Evolutionary conservation across 2,113 vertebrate species (phyloP), one percentile per base, ranked within the genome.

Genomic region (Gymnobelideus leadbeateri): DNA sequence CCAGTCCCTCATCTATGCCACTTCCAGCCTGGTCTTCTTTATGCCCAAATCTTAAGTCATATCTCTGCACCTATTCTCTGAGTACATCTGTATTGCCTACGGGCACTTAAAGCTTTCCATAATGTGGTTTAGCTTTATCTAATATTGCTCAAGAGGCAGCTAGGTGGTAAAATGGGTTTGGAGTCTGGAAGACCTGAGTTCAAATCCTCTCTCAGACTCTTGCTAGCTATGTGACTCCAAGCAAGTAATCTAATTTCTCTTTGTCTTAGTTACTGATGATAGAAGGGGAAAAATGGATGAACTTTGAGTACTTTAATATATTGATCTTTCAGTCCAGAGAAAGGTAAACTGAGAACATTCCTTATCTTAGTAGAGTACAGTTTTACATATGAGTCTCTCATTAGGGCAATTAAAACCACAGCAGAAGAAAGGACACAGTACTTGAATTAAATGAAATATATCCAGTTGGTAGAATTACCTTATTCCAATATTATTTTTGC

Each of bases 1-100:
- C 10, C 10, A 31, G 16, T 68, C 61, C 9, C 0, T 57, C 55
- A 9, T 57, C 55, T 57, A 6, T 55, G 25, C 54, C 31, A n/a
- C 2, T 37, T 24, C 57, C 14, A 10, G 77, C 1, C 24, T 50
- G 11, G 0, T 47, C 91, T 28, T 91, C 23, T 5, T 14, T 10
- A 51, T 47, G 51, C 23, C 10, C 31, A 2, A 0, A 2, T 23
- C 37, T 37, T 14, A 0, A 7, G 21, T 3, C 47, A 21, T 31
- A n/a, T 47, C 55, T 24, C 14, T 6, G 12, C 3, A 68, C 5
- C 12, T 68, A 37, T n/a, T 14, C 61, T 3, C 37, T 37, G 31
- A 37, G 10, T n/a, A 3, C 12, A 1, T 68, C 31, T 68, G 14
- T 68, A n/a, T 68, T 37, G 11, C 61, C 31, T 37, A n/a, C 7